Evolutionary conservation across 1,140 invertebrate species (phyloP).

Genomic region (Neocloeon triangulifer): DNA sequence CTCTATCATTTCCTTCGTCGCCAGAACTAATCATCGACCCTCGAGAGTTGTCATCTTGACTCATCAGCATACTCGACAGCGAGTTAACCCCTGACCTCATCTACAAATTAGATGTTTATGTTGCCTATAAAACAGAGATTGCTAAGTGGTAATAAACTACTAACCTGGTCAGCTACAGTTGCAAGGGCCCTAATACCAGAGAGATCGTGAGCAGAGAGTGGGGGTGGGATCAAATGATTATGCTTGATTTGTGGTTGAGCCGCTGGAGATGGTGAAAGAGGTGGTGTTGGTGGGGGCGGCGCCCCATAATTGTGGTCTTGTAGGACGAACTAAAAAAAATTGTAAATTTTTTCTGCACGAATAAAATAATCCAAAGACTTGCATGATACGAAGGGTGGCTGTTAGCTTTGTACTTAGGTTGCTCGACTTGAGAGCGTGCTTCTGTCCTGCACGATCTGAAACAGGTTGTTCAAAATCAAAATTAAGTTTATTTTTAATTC

Average conservation of each 20-base stretch:
- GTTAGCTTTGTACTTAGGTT: not conserved
- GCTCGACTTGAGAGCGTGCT: not conserved
- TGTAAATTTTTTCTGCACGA: constrained; percentile 16
- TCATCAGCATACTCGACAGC: too few species aligned
- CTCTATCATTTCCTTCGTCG: constrained; percentile 12
- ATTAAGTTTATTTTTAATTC: too few species aligned
- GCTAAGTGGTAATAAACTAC: too few species aligned
- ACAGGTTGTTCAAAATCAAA: not conserved
- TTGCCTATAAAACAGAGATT: too few species aligned
- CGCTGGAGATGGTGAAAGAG: constrained; percentile 21
- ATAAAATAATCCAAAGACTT: constrained; percentile 17
- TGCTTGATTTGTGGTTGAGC: not conserved
- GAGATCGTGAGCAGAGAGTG: constrained; percentile 8
- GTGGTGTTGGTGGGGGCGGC: constrained; percentile 35
- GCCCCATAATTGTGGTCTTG: constrained; percentile 65
- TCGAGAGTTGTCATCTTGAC: constrained; percentile 10
- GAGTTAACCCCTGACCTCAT: too few species aligned
- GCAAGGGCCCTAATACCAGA: constrained; percentile 12
- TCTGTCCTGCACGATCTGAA: constrained; percentile 4
- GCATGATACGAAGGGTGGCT: constrained; percentile 11
- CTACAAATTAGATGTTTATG: too few species aligned
- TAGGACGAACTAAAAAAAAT: constrained; percentile 37
- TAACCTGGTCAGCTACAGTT: too few species aligned
- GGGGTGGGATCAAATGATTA: constrained; percentile 4
- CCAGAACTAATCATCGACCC: constrained; percentile 4